These are phyloP conservation scores for Euthynnus affinis DNA, from an alignment of 2,797 vertebrate species.

Conservation along the genomic window DNA sequence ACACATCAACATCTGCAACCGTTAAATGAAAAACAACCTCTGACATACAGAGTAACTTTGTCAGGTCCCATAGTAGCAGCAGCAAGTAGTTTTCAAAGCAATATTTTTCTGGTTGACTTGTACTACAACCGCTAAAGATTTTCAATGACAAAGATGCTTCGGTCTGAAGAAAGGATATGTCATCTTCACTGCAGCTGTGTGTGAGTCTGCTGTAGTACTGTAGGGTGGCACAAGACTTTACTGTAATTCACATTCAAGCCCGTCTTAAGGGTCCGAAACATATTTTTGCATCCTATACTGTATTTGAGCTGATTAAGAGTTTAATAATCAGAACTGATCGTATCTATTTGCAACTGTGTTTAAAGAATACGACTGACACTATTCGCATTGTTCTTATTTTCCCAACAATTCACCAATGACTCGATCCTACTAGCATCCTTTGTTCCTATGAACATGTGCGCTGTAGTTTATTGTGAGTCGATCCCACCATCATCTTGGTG, in stretches of 20 bases:
- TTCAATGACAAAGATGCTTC: conserved; percentile 30
- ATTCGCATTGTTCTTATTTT: too few species aligned
- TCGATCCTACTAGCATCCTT: too few species aligned
- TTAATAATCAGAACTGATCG: too few species aligned
- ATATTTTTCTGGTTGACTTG: conserved; percentile 40
- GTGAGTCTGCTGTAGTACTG: neutral
- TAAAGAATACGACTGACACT: too few species aligned
- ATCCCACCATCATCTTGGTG: too few species aligned
- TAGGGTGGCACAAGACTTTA: neutral
- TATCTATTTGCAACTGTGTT: too few species aligned
- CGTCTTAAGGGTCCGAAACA: neutral
- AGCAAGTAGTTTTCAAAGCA: conserved; percentile 24
- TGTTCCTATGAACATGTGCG: too few species aligned
- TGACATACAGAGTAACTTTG: conserved; percentile 25
- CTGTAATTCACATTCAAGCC: neutral
- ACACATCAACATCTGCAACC: conserved; percentile 14
- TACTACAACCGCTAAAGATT: neutral
- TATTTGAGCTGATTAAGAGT: neutral
- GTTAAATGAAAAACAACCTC: conserved; percentile 34
- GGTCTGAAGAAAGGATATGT: conserved; percentile 14
- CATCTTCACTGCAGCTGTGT: conserved; percentile 18
- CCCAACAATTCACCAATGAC: too few species aligned
- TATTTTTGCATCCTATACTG: neutral
- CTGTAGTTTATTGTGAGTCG: too few species aligned
- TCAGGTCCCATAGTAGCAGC: conserved; percentile 1